Percentiles rank a stretch among this genome's conserved stretches.
Conservation (phyloP, 1,140 invertebrate genomes). For the Magallana ariakensis region DNA sequence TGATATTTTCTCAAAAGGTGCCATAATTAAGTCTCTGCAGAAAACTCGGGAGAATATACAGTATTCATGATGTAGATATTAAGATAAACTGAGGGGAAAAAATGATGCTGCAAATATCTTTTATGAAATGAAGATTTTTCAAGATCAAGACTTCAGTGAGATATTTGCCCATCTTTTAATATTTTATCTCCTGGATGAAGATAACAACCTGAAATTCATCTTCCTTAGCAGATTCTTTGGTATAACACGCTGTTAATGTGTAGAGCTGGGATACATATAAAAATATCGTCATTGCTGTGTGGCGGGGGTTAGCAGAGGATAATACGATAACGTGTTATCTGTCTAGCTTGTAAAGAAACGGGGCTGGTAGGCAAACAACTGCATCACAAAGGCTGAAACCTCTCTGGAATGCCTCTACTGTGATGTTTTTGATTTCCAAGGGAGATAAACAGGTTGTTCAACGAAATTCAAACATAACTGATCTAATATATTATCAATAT, state of each 20-base stretch:
- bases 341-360: constrained; percentile 3
- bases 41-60: constrained; percentile 19
- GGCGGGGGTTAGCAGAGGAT: neutral
- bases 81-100: neutral
- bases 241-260: constrained; percentile 21
- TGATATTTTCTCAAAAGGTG: neutral
- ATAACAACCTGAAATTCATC: constrained; percentile 21
- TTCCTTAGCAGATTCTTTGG: neutral
- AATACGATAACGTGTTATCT: neutral
- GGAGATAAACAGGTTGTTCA: constrained; percentile 15
- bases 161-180: constrained; percentile 22
- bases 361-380: neutral
- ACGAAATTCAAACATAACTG: constrained; percentile 21
- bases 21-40: neutral
- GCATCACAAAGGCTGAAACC: constrained; percentile 18
- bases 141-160: constrained; percentile 32
- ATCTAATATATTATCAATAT: neutral
- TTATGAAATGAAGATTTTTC: constrained; percentile 37
- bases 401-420: neutral
- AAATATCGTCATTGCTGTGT: constrained; percentile 6
- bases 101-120: constrained; percentile 23
- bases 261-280: neutral
- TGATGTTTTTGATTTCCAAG: neutral
- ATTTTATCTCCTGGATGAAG: neutral
- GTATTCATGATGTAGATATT: neutral